Evolutionary conservation across 2,888 invertebrate species (phyloP), one percentile per base, ranked within the genome.

Genomic region (Selenia dentaria): DNA sequence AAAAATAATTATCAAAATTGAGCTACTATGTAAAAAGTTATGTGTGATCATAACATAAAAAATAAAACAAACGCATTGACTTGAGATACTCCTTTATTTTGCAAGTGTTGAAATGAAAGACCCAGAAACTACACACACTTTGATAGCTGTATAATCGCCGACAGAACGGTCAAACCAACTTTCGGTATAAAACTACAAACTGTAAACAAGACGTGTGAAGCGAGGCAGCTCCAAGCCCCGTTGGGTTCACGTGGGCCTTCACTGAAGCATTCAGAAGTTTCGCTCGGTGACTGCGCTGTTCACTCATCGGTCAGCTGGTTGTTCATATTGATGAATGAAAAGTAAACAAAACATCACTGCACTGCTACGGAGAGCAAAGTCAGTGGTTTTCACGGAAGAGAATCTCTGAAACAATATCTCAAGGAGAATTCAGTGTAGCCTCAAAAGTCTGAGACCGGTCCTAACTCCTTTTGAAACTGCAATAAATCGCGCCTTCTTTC

Each of bases 251-350:
- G 62, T 76, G 74, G 66, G 44, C 28, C 67, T 77, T 57, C 74
- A 77, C 55, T 79, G 78, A 64, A 72, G 71, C 77, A 70, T 57
- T 57, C 57, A 63, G 62, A 64, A 64, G 34, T 67, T 64, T 67
- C 71, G 70, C 67, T 52, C 69, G 41, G 46, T 72, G 70, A 60
- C 60, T 70, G 64, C 70, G 22, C 38, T 46, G 35, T 14, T 36
- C 33, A 37, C 45, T 45, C 43, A 43, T 32, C 40, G 52, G 32
- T 27, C 44, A 38, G 38, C 28, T 28, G 33, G 20, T 11, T 14
- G 9, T 8, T 16, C 1, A 9, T 22, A 37, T 33, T 37, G 31
- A 32, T 44, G 38, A 45, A 38, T 45, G 38, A 26, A 11, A 4
- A 1, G 25, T 34, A 34, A 34, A 34, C 34, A 34, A 24, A 34